Conservation (phyloP, 2,888 invertebrate genomes). For the Sylvicola cinctus region DNA sequence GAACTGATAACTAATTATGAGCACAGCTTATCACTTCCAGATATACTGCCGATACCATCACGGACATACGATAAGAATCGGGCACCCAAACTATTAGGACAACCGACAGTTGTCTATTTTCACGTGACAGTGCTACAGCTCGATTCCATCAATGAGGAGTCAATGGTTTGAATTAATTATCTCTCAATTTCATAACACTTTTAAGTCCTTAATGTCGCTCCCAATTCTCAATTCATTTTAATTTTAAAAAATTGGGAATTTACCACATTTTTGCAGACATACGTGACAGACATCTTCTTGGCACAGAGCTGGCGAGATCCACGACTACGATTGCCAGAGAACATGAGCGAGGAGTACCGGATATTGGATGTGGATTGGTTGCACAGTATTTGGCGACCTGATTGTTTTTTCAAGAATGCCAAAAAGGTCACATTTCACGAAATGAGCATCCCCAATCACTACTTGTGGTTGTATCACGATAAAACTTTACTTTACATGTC, state of each 20-base stretch:
- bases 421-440: slow-evolving; percentile 87
- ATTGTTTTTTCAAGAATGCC: slow-evolving; percentile 85
- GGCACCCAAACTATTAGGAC: slow-evolving; percentile 66
- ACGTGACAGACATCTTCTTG: slow-evolving; percentile 80
- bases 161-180: slow-evolving; percentile 45
- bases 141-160: slow-evolving; percentile 90
- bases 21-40: slow-evolving; percentile 54
- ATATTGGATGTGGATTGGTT: slow-evolving; percentile 80
- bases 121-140: slow-evolving; percentile 77
- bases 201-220: slow-evolving; percentile 1
- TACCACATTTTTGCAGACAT: slow-evolving; percentile 44
- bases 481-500: slow-evolving; percentile 85
- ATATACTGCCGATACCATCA: slow-evolving; percentile 64
- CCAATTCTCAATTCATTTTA: no score
- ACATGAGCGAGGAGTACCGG: slow-evolving; percentile 81
- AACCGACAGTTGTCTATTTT: slow-evolving; percentile 76
- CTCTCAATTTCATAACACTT: slow-evolving; percentile 1
- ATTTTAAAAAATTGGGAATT: no score
- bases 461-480: slow-evolving; percentile 78
- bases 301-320: slow-evolving; percentile 88
- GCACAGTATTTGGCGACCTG: slow-evolving; percentile 79
- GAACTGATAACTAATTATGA: slow-evolving; percentile 26
- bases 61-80: slow-evolving; percentile 80
- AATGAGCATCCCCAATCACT: slow-evolving; percentile 88
- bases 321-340: slow-evolving; percentile 69